Base-by-base conservation (phyloP, 2,888 invertebrate species). In the Hedya salicella region DNA sequence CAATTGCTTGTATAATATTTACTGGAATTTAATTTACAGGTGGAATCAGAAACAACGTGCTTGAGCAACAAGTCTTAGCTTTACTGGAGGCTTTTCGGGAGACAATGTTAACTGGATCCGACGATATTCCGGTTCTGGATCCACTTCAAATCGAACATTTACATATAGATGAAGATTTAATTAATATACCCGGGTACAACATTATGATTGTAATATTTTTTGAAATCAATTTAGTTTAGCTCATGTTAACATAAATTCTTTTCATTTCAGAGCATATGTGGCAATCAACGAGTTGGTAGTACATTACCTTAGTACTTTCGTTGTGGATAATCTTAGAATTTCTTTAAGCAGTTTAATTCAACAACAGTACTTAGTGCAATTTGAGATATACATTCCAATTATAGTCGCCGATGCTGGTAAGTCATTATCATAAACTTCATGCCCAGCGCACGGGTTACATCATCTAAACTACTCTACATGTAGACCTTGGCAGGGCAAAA, bases 51-150 rank as follows among this genome's bases (percentile, higher is more conserved):
- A 81, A 76, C 53, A 71, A 67, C 46, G 8, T 56, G 0, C 19
- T 86, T 0, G 86, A 87, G 54, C 61, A 70, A 2, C 19, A 76
- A n/a, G 30, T 86, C 0, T 57, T 70, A 9, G 54, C 54, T 1
- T 9, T 78, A 0, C 46, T 85, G 0, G 83, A 86, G 14, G 66
- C 69, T 1, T 11, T 84, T 0, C 72, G 85, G 13, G 67, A 77
- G 0, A 56, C 74, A 0, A 80, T 87, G 70, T 0, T 81, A 17
- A 78, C 75, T 1, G 89, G 89, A 0, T 70, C 75, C 1, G 81
- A 80, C 1, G 71, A 65, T 5, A 67, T 89, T 0, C 89, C 89
- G 0, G 73, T 86, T 0, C 64, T 89, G 59, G 89, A 89, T 52
- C 89, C 89, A 0, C 69, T 87, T 0, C 21, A 70, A 1, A 39